Percentiles rank a stretch among this genome's conserved stretches.
Evolutionary conservation across 2,888 invertebrate genomes (phyloP).

Genomic region (Coecobrya sp.): DNA sequence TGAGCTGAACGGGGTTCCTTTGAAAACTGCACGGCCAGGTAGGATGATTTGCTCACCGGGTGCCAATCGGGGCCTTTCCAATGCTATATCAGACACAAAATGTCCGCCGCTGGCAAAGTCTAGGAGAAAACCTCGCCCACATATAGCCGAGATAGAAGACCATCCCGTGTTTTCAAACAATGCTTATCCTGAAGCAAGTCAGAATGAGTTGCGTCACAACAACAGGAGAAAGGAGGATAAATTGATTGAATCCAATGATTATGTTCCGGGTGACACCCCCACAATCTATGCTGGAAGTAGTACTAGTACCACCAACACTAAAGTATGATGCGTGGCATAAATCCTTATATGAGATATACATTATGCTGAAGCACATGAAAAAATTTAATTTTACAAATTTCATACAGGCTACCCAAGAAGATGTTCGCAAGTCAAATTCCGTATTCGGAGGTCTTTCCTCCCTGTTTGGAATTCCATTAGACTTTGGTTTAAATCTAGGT

Average conservation of each 20-base stretch:
- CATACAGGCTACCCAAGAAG: conserved; percentile 81
- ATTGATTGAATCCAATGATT: conserved; percentile 87
- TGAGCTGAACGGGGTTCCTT: conserved; percentile 84
- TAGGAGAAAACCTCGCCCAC: conserved; percentile 82
- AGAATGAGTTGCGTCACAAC: conserved; percentile 79
- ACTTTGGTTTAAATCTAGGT: conserved; percentile 89
- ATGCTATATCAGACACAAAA: conserved; percentile 74
- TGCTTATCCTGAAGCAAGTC: conserved; percentile 69
- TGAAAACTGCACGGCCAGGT: conserved; percentile 86
- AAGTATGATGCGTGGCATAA: conserved; percentile 37
- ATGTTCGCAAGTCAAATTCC: conserved; percentile 83
- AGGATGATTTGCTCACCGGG: conserved; percentile 84
- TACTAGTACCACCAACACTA: conserved; percentile 69
- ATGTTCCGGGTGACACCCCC: conserved; percentile 90
- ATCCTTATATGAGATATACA: neutral
- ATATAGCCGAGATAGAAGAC: conserved; percentile 79
- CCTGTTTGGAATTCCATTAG: conserved; percentile 94
- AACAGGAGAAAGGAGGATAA: conserved; percentile 83
- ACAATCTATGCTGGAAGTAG: conserved; percentile 89
- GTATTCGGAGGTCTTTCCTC: conserved; percentile 88
- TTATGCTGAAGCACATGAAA: neutral
- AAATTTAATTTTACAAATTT: conserved; percentile 17
- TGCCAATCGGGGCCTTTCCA: conserved; percentile 70
- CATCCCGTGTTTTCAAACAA: conserved; percentile 82
- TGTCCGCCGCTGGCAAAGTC: conserved; percentile 82